Evolutionary conservation across 2,113 vertebrate genomes (phyloP).

Genomic region (Irena cyanogastra): DNA sequence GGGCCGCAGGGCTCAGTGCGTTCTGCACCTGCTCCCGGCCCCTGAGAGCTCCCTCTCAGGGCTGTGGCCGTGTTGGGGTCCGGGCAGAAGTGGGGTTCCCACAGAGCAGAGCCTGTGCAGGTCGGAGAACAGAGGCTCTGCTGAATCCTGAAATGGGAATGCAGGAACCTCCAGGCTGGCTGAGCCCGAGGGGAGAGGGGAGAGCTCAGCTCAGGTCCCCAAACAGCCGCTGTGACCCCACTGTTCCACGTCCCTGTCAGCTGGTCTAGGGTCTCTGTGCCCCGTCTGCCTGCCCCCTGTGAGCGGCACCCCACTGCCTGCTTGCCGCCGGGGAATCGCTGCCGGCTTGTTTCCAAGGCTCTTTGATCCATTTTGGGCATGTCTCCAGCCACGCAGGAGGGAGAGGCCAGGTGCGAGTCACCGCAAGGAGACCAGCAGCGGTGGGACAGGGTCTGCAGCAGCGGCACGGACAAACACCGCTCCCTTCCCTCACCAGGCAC

Average conservation of each 20-base stretch:
- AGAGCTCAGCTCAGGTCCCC: background rate
- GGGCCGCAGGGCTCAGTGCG: background rate
- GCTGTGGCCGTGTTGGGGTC: fast-evolving
- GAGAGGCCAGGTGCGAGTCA: background rate
- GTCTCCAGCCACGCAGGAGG: background rate
- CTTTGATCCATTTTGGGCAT: background rate
- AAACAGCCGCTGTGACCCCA: fast-evolving
- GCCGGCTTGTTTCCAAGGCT: background rate
- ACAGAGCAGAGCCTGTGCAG: background rate
- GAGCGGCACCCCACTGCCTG: background rate
- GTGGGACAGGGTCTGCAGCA: background rate
- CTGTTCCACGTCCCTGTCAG: fast-evolving
- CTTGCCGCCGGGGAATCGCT: background rate
- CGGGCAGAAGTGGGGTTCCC: background rate
- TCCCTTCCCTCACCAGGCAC: background rate
- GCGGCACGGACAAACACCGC: background rate
- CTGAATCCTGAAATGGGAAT: background rate
- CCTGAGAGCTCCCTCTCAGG: no score
- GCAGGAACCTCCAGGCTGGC: background rate
- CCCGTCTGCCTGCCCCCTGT: fast-evolving
- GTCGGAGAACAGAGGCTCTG: background rate
- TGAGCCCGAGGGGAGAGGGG: background rate
- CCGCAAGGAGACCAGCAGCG: background rate
- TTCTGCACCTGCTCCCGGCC: background rate
- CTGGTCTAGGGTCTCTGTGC: fast-evolving